Evolutionary conservation across 2,797 vertebrate species (phyloP).

Genomic region (Smutsia temminckii): DNA sequence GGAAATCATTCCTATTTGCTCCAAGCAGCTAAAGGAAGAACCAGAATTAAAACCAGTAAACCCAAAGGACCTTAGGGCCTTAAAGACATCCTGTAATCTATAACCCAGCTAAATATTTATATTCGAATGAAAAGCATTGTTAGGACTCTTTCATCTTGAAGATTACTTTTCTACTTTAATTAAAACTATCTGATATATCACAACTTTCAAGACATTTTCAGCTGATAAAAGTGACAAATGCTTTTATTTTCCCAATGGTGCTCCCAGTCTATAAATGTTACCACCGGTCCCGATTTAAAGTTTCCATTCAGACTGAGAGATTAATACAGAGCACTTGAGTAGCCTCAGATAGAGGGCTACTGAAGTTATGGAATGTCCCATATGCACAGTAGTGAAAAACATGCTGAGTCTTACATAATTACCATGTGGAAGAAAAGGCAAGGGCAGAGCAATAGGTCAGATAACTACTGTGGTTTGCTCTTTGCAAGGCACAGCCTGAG

Average conservation of each 20-base stretch:
- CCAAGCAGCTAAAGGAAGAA: slow-evolving; percentile 46
- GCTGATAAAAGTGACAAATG: not conserved
- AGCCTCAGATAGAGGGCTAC: not conserved
- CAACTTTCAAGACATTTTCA: not conserved
- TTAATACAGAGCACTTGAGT: not conserved
- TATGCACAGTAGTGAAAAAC: slow-evolving; percentile 45
- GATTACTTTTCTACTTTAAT: slow-evolving; percentile 55
- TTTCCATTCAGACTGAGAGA: not conserved
- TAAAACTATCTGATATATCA: slow-evolving; percentile 5
- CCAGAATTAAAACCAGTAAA: slow-evolving; percentile 58
- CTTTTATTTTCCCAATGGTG: not conserved
- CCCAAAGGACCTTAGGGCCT: not conserved
- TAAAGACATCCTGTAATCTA: slow-evolving; percentile 54
- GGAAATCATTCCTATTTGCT: slow-evolving; percentile 43
- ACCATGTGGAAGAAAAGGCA: slow-evolving; percentile 41
- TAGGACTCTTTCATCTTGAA: slow-evolving; percentile 49
- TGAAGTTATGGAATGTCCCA: not conserved
- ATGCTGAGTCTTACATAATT: slow-evolving; percentile 71
- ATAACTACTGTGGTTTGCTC: slow-evolving; percentile 63
- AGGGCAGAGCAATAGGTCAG: slow-evolving; percentile 71
- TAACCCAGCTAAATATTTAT: slow-evolving; percentile 63
- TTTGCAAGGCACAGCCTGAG: slow-evolving; percentile 68
- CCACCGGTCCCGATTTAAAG: not conserved
- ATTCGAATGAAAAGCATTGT: slow-evolving; percentile 55
- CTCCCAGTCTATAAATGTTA: not conserved